A percentile compares a stretch with the other conserved stretches of the same genome.
Evolutionary conservation across 2,888 invertebrate genomes (phyloP).

Genomic region (Pseudoips prasinana): DNA sequence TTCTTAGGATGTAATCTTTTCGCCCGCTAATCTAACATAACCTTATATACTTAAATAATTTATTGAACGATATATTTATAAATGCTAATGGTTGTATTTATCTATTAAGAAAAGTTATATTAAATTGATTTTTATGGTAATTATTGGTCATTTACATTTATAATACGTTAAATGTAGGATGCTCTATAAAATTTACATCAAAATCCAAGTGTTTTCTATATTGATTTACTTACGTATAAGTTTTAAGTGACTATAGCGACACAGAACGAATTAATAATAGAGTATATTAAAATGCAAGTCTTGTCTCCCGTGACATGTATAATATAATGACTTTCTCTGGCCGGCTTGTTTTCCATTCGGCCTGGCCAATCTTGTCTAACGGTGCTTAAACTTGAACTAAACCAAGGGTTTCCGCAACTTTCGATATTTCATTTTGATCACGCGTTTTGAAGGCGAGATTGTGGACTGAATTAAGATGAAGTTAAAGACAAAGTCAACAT

Average conservation of each 20-base stretch:
- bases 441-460: constrained; percentile 50
- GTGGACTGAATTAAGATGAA: constrained; percentile 41
- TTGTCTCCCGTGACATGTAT: constrained; percentile 57
- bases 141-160: no score
- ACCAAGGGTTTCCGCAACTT: constrained; percentile 42
- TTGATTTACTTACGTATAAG: constrained; percentile 28
- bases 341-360: constrained; percentile 55
- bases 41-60: no score
- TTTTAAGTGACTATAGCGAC: constrained; percentile 21
- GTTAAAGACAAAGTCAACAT: constrained; percentile 31
- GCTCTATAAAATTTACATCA: no score
- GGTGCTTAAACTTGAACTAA: constrained; percentile 34
- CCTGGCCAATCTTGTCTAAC: constrained; percentile 50
- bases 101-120: no score
- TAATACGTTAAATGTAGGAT: no score
- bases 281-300: constrained; percentile 53
- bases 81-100: no score
- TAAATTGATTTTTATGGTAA: no score
- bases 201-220: constrained; percentile 36
- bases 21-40: no score
- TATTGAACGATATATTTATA: no score
- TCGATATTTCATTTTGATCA: constrained; percentile 48
- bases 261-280: constrained; percentile 38
- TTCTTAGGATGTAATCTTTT: no score
- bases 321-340: constrained; percentile 78